Percentiles rank a stretch among this genome's conserved stretches.
Conservation (phyloP, 2,888 invertebrate species). For the Andrena praecox region DNA sequence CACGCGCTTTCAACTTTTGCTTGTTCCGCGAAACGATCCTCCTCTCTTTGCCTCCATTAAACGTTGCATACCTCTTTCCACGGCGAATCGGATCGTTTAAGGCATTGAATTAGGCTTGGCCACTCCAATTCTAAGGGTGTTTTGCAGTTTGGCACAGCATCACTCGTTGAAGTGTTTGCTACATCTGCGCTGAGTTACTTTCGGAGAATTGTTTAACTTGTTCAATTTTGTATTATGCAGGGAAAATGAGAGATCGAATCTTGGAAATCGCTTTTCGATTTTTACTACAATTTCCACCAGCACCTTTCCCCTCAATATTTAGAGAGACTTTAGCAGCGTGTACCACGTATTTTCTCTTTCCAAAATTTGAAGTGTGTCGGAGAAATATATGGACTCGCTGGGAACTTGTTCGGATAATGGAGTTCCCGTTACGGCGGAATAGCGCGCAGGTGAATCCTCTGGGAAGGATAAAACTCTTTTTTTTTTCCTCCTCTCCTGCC, state of each 20-base stretch:
- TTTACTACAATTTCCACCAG: neutral
- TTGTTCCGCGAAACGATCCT: constrained; percentile 10
- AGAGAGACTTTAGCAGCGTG: neutral
- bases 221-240: too few species aligned
- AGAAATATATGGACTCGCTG: constrained; percentile 59
- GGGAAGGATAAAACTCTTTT: constrained; percentile 56
- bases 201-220: too few species aligned
- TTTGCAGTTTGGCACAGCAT: too few species aligned
- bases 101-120: neutral
- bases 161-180: too few species aligned
- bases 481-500: constrained; percentile 5
- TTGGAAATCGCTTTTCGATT: neutral
- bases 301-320: neutral
- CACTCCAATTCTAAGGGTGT: too few species aligned
- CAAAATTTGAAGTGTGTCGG: constrained; percentile 55
- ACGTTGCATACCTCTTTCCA: neutral
- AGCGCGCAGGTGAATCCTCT: constrained; percentile 60
- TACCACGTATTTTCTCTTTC: neutral
- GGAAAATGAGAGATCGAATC: neutral
- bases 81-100: neutral
- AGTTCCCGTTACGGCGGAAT: constrained; percentile 67
- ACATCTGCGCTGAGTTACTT: too few species aligned
- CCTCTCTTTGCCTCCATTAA: constrained; percentile 13
- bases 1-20: constrained; percentile 19
- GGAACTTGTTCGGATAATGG: constrained; percentile 66